Conservation (phyloP, 2,888 invertebrate genomes). For the Ophioninae sp. region DNA sequence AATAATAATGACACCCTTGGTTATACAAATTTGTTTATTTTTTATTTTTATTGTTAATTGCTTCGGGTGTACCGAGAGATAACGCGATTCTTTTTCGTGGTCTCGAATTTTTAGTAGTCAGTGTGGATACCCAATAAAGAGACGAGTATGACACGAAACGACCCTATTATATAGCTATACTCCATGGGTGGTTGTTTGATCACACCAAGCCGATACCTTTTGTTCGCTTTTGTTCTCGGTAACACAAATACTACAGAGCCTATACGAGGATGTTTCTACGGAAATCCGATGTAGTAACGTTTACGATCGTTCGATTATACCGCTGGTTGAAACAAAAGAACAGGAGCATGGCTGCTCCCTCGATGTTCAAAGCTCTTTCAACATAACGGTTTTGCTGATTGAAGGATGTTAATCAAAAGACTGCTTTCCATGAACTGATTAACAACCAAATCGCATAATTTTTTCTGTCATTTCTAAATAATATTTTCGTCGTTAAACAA, state of each 20-base stretch:
- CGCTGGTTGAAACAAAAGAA: not conserved
- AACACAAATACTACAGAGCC: not conserved
- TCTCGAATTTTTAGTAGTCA: no score
- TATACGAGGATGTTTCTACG: not conserved
- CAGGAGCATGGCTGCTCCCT: not conserved
- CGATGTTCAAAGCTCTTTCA: conserved; percentile 6
- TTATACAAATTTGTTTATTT: no score
- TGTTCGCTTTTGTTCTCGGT: not conserved
- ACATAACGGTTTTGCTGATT: conserved; percentile 6
- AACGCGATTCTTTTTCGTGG: no score
- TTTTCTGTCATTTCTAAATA: not conserved
- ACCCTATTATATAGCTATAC: conserved; percentile 18
- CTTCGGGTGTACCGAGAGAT: no score
- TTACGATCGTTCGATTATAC: not conserved
- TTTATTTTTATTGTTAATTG: no score
- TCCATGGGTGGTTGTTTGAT: conserved; percentile 15
- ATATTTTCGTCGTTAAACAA: not conserved
- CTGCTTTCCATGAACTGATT: not conserved
- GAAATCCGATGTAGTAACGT: conserved; percentile 1
- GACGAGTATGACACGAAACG: conserved; percentile 4
- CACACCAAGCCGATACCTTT: conserved; percentile 26
- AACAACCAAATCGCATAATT: not conserved
- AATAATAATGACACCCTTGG: no score
- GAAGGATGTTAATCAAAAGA: not conserved
- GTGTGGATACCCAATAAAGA: no score